Conservation (phyloP, 64 coral and sea anemone species). For the Pocillopora verrucosa region DNA sequence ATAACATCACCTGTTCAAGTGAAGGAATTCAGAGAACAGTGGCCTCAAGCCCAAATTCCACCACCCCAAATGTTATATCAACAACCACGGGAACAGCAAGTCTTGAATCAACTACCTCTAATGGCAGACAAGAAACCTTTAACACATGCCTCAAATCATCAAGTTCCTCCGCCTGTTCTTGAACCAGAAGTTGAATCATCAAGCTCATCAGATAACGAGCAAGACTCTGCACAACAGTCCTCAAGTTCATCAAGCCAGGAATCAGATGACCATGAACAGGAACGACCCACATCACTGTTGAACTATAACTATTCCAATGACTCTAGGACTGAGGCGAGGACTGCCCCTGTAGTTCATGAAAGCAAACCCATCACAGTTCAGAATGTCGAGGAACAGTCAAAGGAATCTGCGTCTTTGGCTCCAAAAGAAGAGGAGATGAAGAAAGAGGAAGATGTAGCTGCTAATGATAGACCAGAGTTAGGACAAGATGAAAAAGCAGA, state of each 20-base stretch:
- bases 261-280: neutral
- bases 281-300: constrained; percentile 1
- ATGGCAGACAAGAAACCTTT: neutral
- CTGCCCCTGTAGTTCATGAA: neutral
- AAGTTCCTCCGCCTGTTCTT: neutral
- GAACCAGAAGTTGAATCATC: constrained; percentile 25
- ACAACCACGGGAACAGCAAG: neutral
- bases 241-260: constrained; percentile 33
- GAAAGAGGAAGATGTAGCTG: neutral
- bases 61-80: constrained; percentile 21
- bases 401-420: neutral
- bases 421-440: neutral
- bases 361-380: neutral
- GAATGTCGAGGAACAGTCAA: neutral
- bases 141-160: neutral
- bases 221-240: constrained; percentile 16
- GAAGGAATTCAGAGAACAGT: constrained; percentile 31
- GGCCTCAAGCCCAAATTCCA: constrained; percentile 27
- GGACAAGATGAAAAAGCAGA: constrained; percentile 19
- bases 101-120: neutral
- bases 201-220: constrained; percentile 26
- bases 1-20: constrained; percentile 8
- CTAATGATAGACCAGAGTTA: too few relatives aligned
- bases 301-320: neutral
- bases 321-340: neutral